Base-by-base conservation (phyloP, 2,113 vertebrate genomes). In the Mustela lutreola region DNA sequence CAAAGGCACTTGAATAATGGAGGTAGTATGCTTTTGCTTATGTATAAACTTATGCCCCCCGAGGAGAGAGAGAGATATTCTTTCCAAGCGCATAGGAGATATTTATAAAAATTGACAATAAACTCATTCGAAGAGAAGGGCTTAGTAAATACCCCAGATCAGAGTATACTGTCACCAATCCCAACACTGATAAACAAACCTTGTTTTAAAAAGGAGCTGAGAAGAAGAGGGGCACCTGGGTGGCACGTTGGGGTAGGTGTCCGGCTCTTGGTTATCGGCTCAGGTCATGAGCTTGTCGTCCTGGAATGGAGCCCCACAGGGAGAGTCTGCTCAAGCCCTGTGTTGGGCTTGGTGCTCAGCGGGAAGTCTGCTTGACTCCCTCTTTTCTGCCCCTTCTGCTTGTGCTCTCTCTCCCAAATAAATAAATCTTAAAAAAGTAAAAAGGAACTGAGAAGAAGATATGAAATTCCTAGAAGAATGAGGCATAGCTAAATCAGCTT, bases 101-200 rank as follows among this genome's bases (percentile, higher is more conserved):
- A 73, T 39, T 93, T 80, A 76, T 75, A 95, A 82, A 88, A 75
- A 39, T n/a, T 42, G 36, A 71, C 39, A 93, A 67, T 82, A 56
- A 58, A 8, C 36, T 56, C 76, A 22, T 28, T 75, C 11, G 22
- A 48, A 91, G 65, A 89, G 31, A 93, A 84, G 58, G 7, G 14
- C 50, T 82, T 53, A 90, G 42, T 60, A 56, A 62, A 93, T 75
- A 31, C 10, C 50, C 16, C 6, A 80, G 45, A 76, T 60, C 21
- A 81, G 2, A 75, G 5, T 70, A 28, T 63, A 31, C 5, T 70
- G 19, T 92, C n/a, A 33, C 7, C 5, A 92, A 82, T 2, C 7
- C 2, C 45, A 86, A 21, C 36, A 26, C 21, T 90, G 15, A 24
- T 53, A 67, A 67, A 45, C 56, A 28, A 78, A 60, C 2, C 28